These are phyloP conservation scores for Pantherophis guttatus DNA, from an alignment of 2,113 vertebrate genomes.

Conservation along the genomic window DNA sequence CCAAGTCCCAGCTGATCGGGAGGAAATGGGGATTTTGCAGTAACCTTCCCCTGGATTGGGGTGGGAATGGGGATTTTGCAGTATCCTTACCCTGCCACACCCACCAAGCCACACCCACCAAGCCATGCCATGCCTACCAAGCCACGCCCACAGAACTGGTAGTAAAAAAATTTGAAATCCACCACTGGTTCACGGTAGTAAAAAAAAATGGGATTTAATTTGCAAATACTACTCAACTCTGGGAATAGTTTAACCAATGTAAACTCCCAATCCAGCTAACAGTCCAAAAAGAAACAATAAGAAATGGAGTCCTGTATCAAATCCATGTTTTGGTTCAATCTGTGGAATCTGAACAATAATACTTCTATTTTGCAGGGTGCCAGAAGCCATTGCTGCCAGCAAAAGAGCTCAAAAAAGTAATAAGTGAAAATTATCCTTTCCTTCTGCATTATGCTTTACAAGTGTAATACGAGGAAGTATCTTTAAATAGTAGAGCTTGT, in stretches of 20 bases:
- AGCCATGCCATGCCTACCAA: no score
- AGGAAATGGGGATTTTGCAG: no score
- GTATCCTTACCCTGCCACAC: no score
- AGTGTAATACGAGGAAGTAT: conserved; percentile 38
- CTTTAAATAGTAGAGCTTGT: conserved; percentile 40
- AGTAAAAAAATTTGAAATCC: no score
- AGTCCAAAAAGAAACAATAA: conserved; percentile 34
- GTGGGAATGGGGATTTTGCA: no score
- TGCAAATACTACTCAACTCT: conserved; percentile 34
- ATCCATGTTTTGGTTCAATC: conserved; percentile 42
- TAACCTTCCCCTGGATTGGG: no score
- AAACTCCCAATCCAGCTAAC: conserved; percentile 42
- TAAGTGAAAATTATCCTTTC: conserved; percentile 29
- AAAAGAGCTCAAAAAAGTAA: conserved; percentile 32
- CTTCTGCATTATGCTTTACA: conserved; percentile 43
- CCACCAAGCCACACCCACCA: no score
- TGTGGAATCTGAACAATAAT: conserved; percentile 36
- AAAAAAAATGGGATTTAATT: conserved; percentile 27
- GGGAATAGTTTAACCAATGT: background rate
- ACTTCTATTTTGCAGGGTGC: conserved; percentile 41
- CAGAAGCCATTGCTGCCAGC: conserved; percentile 49
- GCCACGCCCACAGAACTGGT: no score
- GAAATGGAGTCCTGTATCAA: background rate
- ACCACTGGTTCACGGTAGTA: background rate
- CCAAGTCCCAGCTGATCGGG: no score